phyloP scores from a whole-genome alignment of 2,888 invertebrate species.

The Mythimna lalbum region DNA sequence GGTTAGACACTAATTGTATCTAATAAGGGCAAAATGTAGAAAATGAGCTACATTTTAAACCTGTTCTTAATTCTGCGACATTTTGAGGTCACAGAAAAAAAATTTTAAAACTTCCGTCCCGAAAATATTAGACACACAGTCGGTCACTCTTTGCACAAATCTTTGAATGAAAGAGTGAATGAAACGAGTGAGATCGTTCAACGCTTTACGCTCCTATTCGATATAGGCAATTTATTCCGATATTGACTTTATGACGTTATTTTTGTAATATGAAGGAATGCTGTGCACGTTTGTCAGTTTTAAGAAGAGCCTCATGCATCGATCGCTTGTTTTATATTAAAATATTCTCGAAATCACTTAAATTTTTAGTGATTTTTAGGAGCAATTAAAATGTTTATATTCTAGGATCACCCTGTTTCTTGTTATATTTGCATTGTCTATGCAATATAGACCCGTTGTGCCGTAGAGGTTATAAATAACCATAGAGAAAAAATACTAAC shows the following conservation, averaged over 20 bases:
- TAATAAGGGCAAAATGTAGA: conserved; percentile 23
- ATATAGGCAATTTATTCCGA: conserved; percentile 53
- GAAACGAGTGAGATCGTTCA: conserved; percentile 37
- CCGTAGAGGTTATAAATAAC: background rate
- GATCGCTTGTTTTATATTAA: background rate
- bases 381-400: conserved; percentile 1
- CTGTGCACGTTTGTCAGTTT: background rate
- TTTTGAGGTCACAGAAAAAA: background rate
- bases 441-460: background rate
- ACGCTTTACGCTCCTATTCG: conserved; percentile 55
- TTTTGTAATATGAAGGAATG: conserved; percentile 9
- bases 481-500: background rate
- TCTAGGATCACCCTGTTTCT: conserved; percentile 3
- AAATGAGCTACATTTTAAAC: conserved; percentile 45
- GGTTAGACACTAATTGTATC: background rate
- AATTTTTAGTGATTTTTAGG: conserved; percentile 5
- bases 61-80: background rate
- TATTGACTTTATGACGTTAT: conserved; percentile 59
- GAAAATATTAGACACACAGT: conserved; percentile 8
- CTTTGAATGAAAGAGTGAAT: conserved; percentile 35
- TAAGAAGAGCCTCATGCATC: background rate
- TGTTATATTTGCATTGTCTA: conserved; percentile 3
- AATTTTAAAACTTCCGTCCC: conserved; percentile 25
- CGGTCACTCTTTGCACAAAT: background rate
- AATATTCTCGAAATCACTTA: conserved; percentile 5